Evolutionary conservation across 2,113 vertebrate genomes (phyloP).

Genomic region (Alaudala cheleensis): DNA sequence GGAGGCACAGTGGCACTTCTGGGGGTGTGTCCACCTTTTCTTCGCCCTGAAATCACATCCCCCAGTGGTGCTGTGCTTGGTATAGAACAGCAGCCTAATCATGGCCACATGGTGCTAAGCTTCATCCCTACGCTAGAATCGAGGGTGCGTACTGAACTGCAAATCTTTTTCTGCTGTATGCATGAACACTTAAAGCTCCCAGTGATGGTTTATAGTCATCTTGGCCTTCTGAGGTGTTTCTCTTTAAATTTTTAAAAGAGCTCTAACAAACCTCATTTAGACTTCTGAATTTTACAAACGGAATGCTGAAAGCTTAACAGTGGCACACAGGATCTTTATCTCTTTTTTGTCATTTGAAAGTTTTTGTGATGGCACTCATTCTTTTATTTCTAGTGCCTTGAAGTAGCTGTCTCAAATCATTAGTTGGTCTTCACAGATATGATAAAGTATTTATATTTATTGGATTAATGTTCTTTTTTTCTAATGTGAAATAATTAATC

Average conservation of each 20-base stretch:
- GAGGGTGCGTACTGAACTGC: background rate
- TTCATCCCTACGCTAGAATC: fast-evolving
- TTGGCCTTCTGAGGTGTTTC: background rate
- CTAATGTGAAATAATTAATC: background rate
- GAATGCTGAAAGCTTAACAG: background rate
- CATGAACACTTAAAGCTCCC: background rate
- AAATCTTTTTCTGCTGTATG: background rate
- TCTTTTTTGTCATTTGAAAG: background rate
- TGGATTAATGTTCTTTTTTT: background rate
- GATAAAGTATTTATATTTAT: background rate
- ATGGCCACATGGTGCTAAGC: no score
- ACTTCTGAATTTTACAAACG: background rate
- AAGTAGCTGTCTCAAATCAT: background rate
- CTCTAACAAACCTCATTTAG: background rate
- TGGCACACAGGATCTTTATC: background rate
- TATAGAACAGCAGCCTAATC: background rate
- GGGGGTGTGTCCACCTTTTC: fast-evolving
- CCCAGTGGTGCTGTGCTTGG: fast-evolving
- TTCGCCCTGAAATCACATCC: background rate
- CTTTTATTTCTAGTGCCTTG: background rate
- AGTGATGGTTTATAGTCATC: background rate
- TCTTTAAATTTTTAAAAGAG: background rate
- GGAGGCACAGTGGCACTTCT: background rate
- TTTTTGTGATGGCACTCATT: background rate
- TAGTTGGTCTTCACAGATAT: background rate